Base-by-base conservation (phyloP, 2,888 invertebrate genomes). In the Theretra japonica region DNA sequence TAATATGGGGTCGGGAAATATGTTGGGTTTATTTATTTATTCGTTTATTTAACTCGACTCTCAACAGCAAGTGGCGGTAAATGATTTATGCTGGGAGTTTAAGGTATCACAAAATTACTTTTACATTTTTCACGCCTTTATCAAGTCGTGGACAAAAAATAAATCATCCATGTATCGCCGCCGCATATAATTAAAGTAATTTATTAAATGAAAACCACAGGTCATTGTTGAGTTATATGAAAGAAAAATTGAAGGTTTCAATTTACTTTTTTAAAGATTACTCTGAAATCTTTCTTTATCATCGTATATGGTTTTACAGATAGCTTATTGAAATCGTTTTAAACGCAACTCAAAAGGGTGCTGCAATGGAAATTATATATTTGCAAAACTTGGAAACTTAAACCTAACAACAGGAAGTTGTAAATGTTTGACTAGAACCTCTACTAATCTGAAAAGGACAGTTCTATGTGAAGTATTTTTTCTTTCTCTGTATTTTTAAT, bases 141-240 rank as follows among this genome's bases (percentile, higher is more conserved):
- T 41, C 62, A n/a, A 62, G 11, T 11, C 21, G 23, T 48, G 41
- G 15, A 65, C 41, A 48, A 65, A 33, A 65, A 15, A 65, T 65
- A 65, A 30, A 41, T 62, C 41, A 62, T 62, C 0, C 62, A 11
- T 41, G 65, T 65, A 23, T 23, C 33, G 23, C 23, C 17, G 11
- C 62, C 21, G 17, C 17, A 17, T 48, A 48, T 65, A 65, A 65
- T 65, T 65, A 48, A 65, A 48, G 65, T 48, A 23, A 48, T 65
- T 48, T 48, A 48, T 65, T 65, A 65, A 65, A 48, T 48, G 11
- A 23, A 48, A 65, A 48, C 41, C 21, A 65, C 41, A 65, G 15
- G 48, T 6, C 23, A 21, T 65, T 48, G 41, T 65, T 62, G 21
- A 33, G 50, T 53, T 53, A 48, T 48, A 48, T 41, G 23, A 23